These are phyloP conservation scores for Cerastis leucographa DNA, from an alignment of 2,888 invertebrate genomes.

Conservation along the genomic window DNA sequence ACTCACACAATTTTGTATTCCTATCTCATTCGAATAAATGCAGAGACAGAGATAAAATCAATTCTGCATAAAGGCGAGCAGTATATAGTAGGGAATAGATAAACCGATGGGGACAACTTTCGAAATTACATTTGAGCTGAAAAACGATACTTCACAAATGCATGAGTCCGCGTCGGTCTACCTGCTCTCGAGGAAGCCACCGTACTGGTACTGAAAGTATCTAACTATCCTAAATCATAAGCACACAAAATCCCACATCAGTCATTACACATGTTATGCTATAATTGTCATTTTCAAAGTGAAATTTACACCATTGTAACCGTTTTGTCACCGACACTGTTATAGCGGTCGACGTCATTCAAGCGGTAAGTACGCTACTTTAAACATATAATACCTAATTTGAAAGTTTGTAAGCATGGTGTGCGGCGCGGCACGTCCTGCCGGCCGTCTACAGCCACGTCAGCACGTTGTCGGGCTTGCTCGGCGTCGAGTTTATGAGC, in stretches of 20 bases:
- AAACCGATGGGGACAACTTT: constrained; percentile 57
- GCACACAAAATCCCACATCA: constrained; percentile 74
- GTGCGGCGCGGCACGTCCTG: constrained; percentile 25
- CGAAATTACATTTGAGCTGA: constrained; percentile 33
- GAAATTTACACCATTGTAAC: constrained; percentile 85
- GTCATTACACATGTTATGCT: constrained; percentile 80
- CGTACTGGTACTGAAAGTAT: constrained; percentile 65
- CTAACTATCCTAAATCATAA: constrained; percentile 73
- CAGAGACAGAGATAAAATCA: constrained; percentile 83
- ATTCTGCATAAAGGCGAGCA: constrained; percentile 79
- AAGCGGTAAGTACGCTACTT: constrained; percentile 72
- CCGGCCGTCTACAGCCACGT: constrained; percentile 94
- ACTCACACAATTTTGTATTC: constrained; percentile 78
- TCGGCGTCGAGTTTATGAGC: constrained; percentile 96
- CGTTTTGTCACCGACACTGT: constrained; percentile 77
- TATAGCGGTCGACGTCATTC: constrained; percentile 69
- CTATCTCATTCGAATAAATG: constrained; percentile 88
- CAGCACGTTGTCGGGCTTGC: constrained; percentile 96
- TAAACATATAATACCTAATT: constrained; percentile 75
- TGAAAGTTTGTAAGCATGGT: constrained; percentile 72
- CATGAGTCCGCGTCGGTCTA: constrained; percentile 53
- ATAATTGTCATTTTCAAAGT: constrained; percentile 85
- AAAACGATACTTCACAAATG: constrained; percentile 25
- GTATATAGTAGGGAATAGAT: constrained; percentile 60
- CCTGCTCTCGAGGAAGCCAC: constrained; percentile 68